Conservation (phyloP, 1,140 invertebrate species). For the Tetramorium parvispinum region DNA sequence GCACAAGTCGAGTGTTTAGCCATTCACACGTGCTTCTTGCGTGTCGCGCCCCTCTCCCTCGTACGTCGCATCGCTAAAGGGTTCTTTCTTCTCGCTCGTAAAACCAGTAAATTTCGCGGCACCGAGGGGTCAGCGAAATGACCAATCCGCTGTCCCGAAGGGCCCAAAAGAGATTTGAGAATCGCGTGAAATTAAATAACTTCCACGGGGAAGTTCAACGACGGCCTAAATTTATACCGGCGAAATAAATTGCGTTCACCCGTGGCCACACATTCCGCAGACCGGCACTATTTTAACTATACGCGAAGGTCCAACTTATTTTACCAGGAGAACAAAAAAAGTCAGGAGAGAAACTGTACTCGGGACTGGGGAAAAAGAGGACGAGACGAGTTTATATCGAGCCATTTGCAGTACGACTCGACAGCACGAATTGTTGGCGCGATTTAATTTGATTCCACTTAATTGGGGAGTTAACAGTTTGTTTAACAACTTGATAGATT, state of each 20-base stretch:
- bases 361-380: slow-evolving; percentile 25
- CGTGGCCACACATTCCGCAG: slow-evolving; percentile 65
- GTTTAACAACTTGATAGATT: slow-evolving; percentile 62
- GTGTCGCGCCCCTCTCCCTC: background rate
- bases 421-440: slow-evolving; percentile 66
- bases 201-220: slow-evolving; percentile 67
- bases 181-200: slow-evolving; percentile 74
- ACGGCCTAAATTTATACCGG: slow-evolving; percentile 70
- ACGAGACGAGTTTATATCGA: slow-evolving; percentile 48
- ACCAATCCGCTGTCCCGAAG: slow-evolving; percentile 26
- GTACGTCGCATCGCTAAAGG: slow-evolving; percentile 26
- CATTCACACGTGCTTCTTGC: slow-evolving; percentile 41
- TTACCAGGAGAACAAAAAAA: slow-evolving; percentile 46
- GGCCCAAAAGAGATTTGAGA: slow-evolving; percentile 68
- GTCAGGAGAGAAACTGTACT: slow-evolving; percentile 35
- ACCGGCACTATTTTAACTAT: slow-evolving; percentile 74
- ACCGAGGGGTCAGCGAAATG: slow-evolving; percentile 45
- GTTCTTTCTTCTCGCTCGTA: slow-evolving; percentile 41
- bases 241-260: slow-evolving; percentile 72
- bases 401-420: slow-evolving; percentile 64
- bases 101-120: slow-evolving; percentile 43
- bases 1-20: slow-evolving; percentile 29
- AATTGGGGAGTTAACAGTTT: slow-evolving; percentile 62
- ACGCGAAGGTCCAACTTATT: slow-evolving; percentile 58
- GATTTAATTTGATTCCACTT: slow-evolving; percentile 62